phyloP scores from a whole-genome alignment of 2,113 vertebrate genomes.

The Pterophyllum scalare region DNA sequence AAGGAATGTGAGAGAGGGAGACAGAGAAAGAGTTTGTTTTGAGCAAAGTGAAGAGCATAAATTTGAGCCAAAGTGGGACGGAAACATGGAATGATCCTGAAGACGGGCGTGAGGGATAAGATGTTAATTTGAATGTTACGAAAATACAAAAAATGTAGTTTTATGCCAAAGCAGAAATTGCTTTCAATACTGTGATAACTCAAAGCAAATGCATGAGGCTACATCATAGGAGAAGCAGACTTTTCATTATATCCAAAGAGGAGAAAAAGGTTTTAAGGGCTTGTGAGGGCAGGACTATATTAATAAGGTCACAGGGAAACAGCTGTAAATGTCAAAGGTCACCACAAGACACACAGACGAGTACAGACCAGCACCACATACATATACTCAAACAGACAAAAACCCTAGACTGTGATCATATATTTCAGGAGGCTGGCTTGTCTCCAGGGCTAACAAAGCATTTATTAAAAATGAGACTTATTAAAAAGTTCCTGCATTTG shows the following conservation, averaged over 20 bases:
- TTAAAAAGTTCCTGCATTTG: constrained; percentile 35
- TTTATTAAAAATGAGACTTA: constrained; percentile 47
- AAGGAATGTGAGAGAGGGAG: constrained; percentile 29
- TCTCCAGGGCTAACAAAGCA: constrained; percentile 40
- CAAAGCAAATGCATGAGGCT: constrained; percentile 38
- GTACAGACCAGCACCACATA: not conserved
- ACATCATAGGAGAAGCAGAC: not conserved
- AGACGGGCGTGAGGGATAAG: constrained; percentile 6
- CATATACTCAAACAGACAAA: not conserved
- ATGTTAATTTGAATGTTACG: constrained; percentile 30
- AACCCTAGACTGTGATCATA: constrained; percentile 17
- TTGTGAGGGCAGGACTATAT: not conserved
- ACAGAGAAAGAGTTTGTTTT: constrained; percentile 13
- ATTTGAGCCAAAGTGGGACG: constrained; percentile 12
- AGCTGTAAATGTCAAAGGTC: constrained; percentile 44
- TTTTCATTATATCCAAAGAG: constrained; percentile 19
- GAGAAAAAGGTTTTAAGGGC: not conserved
- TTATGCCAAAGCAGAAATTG: constrained; percentile 15
- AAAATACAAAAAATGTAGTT: constrained; percentile 41
- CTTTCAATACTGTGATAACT: constrained; percentile 31
- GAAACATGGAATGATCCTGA: constrained; percentile 32
- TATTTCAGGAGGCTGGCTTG: constrained; percentile 16
- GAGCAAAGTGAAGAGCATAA: constrained; percentile 10
- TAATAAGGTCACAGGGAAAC: constrained; percentile 41
- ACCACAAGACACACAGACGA: not conserved